phyloP scores from a whole-genome alignment of 2,888 invertebrate genomes.

The Xylocampa areola region DNA sequence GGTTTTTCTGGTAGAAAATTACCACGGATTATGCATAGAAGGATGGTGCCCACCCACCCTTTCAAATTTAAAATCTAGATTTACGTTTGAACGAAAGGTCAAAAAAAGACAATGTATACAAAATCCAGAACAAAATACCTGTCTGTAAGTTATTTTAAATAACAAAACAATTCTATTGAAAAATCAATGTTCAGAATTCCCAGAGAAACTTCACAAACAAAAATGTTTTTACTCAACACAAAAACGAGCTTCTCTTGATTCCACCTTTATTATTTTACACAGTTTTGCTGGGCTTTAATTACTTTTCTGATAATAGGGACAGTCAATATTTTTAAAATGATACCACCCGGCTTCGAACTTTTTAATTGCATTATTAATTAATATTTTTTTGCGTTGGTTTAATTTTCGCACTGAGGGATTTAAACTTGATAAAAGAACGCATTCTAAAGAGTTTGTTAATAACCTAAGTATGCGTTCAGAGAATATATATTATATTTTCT shows the following conservation, averaged over 20 bases:
- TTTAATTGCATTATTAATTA: constrained; percentile 37
- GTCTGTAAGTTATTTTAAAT: background rate
- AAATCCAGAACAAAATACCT: too few relatives aligned
- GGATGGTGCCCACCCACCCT: too few relatives aligned
- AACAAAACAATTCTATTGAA: constrained; percentile 1
- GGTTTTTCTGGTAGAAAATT: too few relatives aligned
- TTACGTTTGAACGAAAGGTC: too few relatives aligned
- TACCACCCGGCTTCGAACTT: constrained; percentile 29
- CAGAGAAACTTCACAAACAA: background rate
- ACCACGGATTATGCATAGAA: too few relatives aligned
- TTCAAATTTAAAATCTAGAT: too few relatives aligned
- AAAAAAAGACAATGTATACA: too few relatives aligned
- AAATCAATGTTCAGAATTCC: background rate
- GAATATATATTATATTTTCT: too few relatives aligned
- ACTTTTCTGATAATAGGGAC: constrained; percentile 40
- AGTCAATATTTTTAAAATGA: constrained; percentile 32
- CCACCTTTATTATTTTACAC: constrained; percentile 22
- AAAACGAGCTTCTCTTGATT: constrained; percentile 11
- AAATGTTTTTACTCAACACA: constrained; percentile 8
- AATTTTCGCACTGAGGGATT: too few relatives aligned
- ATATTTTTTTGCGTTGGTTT: constrained; percentile 20
- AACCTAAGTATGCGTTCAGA: too few relatives aligned
- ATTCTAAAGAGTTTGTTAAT: too few relatives aligned
- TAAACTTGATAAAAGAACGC: too few relatives aligned
- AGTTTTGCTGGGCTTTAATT: constrained; percentile 39